Evolutionary conservation across 2,888 invertebrate species (phyloP), one percentile per base, ranked within the genome.

Genomic region (Drosophila melanosoma): DNA sequence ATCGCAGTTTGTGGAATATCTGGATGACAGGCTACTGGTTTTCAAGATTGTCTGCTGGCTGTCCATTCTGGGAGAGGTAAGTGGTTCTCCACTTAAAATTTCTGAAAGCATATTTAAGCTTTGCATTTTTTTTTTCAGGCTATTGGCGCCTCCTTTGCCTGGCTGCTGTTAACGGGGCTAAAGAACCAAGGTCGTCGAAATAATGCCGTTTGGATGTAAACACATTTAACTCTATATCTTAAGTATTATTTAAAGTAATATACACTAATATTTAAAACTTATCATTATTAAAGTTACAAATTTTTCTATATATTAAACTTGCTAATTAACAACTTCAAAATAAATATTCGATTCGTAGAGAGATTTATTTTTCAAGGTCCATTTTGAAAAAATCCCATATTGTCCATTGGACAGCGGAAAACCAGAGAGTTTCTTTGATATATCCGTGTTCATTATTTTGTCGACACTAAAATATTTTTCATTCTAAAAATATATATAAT

Each of bases 191-290:
- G 74, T 40, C 87, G 92, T 5, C 90, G 91, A 10, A 79, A 85
- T 20, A 90, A 90, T 79, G 79, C 84, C n/a, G 89, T 79, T 40
- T 91, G 91, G 92, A 91, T 91, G 90, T 91, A 72, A 76, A 61
- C 3, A 1, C 26, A n/a, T 38, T 15, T 74, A 64, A 69, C 52
- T 59, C 33, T 49, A 58, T 51, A 10, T 38, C 26, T 74, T 76
- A 65, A 80, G 70, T 74, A 76, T 74, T 81, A 71, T 45, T 49
- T 45, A 63, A 68, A 74, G 40, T 69, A 49, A 72, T 35, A 40
- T 57, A 52, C 40, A 69, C 69, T 61, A 57, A 72, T 73, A 60
- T 67, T 56, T 60, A 56, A 45, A 62, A 29, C 32, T 23, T 53
- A 59, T 40, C 20, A 53, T 49, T 60, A 69, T 69, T 48, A 61